These are phyloP conservation scores for Drosophila seguyi DNA, from an alignment of 1,140 invertebrate genomes.

Conservation along the genomic window DNA sequence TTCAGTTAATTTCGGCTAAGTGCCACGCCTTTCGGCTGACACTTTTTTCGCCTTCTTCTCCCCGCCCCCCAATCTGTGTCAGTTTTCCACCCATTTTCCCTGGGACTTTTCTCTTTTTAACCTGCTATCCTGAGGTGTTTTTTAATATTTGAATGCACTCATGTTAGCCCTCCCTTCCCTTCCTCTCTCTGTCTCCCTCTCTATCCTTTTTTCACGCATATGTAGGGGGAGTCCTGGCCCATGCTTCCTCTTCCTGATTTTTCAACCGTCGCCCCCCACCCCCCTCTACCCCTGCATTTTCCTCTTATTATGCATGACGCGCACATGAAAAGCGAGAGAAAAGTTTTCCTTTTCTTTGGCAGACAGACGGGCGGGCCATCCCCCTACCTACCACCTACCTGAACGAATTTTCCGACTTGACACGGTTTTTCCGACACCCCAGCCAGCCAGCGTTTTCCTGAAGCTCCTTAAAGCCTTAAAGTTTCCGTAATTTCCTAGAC, in stretches of 20 bases:
- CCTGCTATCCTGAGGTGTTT: conserved; percentile 52
- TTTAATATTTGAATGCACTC: conserved; percentile 76
- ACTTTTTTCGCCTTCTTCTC: background rate
- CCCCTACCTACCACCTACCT: conserved; percentile 53
- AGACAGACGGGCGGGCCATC: conserved; percentile 23
- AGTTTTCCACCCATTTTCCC: conserved; percentile 5
- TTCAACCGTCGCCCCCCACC: background rate
- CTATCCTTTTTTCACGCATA: conserved; percentile 34
- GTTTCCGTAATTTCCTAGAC: background rate
- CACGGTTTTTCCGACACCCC: conserved; percentile 62
- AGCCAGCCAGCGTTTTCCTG: background rate
- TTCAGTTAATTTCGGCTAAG: conserved; percentile 57
- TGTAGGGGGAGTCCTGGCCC: conserved; percentile 4
- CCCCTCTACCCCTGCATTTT: conserved; percentile 23
- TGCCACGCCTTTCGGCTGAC: conserved; percentile 36
- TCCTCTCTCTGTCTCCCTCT: background rate
- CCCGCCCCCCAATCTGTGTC: background rate
- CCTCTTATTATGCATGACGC: conserved; percentile 64
- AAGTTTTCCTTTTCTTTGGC: conserved; percentile 66
- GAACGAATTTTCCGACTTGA: conserved; percentile 73
- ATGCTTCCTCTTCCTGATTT: conserved; percentile 23
- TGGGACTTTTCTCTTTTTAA: conserved; percentile 2
- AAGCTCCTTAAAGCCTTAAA: conserved; percentile 21
- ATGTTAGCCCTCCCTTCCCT: conserved; percentile 12
- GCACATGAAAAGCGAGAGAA: conserved; percentile 48